Evolutionary conservation across 2,797 vertebrate species (phyloP).

Genomic region (Lepus oiostolus): DNA sequence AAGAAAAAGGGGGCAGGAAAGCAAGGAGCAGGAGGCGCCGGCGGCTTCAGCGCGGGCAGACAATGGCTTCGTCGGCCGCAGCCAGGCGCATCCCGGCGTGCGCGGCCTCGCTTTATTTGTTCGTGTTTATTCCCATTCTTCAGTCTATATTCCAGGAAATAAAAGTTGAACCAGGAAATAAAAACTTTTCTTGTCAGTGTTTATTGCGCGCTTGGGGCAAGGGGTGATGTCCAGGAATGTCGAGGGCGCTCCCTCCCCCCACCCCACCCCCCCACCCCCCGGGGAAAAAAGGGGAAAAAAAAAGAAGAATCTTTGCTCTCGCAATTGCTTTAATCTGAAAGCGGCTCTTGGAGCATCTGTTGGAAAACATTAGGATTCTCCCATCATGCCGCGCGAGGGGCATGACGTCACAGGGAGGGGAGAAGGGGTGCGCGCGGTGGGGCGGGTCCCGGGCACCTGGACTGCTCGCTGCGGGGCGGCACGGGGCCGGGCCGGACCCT

Average conservation of each 20-base stretch:
- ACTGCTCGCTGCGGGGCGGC: conserved; percentile 55
- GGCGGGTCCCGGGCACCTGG: conserved; percentile 83
- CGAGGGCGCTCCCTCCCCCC: conserved; percentile 77
- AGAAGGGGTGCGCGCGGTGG: conserved; percentile 58
- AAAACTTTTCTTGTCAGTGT: conserved; percentile 84
- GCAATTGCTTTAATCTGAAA: conserved; percentile 86
- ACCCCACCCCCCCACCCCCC: conserved; percentile 78
- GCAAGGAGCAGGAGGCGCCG: conserved; percentile 5
- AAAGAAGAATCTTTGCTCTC: conserved; percentile 81
- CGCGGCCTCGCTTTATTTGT: conserved; percentile 80
- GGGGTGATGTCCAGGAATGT: conserved; percentile 73
- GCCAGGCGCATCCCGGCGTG: conserved; percentile 79
- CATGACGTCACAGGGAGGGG: conserved; percentile 88
- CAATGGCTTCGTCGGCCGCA: conserved; percentile 79
- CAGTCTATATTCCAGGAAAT: conserved; percentile 74
- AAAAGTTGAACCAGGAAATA: conserved; percentile 85
- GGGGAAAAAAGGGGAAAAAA: conserved; percentile 28
- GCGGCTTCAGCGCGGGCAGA: conserved; percentile 67
- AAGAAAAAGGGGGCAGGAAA: conserved; percentile 31
- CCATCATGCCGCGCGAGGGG: conserved; percentile 89
- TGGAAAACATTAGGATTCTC: conserved; percentile 91
- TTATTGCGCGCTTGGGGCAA: conserved; percentile 79
- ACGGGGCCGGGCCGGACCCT: not conserved
- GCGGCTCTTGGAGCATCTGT: conserved; percentile 88
- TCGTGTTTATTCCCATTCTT: conserved; percentile 82